Evolutionary conservation across 2,113 vertebrate species (phyloP).

Genomic region (Anthoscopus minutus): DNA sequence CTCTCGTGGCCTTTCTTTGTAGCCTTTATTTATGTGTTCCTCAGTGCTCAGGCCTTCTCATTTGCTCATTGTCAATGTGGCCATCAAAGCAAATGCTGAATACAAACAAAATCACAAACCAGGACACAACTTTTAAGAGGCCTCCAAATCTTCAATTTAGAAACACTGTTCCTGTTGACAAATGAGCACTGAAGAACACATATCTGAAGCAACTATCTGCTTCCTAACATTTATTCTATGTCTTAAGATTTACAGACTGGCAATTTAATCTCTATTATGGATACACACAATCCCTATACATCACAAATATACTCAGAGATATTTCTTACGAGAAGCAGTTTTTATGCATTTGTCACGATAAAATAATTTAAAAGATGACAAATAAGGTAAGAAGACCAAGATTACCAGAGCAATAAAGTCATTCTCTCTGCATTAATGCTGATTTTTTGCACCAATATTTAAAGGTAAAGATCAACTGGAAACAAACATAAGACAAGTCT

Average conservation of each 20-base stretch:
- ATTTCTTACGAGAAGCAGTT: not conserved
- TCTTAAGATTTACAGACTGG: not conserved
- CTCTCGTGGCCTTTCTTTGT: not conserved
- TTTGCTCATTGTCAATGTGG: not conserved
- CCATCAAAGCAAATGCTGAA: constrained; percentile 19
- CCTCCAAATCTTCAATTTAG: not conserved
- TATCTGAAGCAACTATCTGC: not conserved
- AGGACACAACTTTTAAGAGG: not conserved
- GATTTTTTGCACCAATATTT: not conserved
- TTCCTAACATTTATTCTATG: not conserved
- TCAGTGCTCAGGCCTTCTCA: not conserved
- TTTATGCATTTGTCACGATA: not conserved
- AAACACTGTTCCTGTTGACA: not conserved
- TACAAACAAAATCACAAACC: not conserved
- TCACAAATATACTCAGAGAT: not conserved
- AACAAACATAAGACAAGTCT: not conserved
- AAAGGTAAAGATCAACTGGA: not conserved
- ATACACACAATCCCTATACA: not conserved
- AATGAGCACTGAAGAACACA: not conserved
- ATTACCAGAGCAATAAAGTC: not conserved
- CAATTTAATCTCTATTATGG: not conserved
- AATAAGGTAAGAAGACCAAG: not conserved
- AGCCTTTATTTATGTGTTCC: constrained; percentile 5
- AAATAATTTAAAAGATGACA: not conserved
- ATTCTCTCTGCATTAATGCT: not conserved